These are phyloP conservation scores for Galeopsomyia nigrocyanea DNA, from an alignment of 2,888 invertebrate species.

Conservation along the genomic window DNA sequence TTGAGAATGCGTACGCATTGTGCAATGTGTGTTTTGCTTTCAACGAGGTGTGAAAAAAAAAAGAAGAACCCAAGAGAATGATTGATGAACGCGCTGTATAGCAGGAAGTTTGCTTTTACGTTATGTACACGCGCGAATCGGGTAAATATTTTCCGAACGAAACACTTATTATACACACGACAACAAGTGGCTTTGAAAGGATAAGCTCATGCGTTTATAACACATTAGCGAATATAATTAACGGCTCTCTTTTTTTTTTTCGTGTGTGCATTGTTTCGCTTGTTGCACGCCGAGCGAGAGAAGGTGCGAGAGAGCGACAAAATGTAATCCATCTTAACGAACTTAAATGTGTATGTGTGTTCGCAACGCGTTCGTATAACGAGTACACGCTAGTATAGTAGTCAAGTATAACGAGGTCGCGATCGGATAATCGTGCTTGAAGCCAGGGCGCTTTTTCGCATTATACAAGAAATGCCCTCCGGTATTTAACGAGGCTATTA, in stretches of 20 bases:
- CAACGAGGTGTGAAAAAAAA: no score
- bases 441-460: constrained; percentile 50
- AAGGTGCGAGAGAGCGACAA: constrained; percentile 1
- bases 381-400: constrained; percentile 45
- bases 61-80: no score
- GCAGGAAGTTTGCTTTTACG: no score
- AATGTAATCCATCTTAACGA: background rate
- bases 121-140: no score
- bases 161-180: no score
- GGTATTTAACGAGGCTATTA: constrained; percentile 58
- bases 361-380: constrained; percentile 30
- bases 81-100: no score
- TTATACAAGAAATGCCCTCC: constrained; percentile 51
- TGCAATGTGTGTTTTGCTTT: no score
- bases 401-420: constrained; percentile 50
- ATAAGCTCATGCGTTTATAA: no score
- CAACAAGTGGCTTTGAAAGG: no score
- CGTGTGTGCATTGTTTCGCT: constrained; percentile 7
- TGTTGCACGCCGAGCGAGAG: no score
- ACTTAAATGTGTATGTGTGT: background rate
- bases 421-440: constrained; percentile 49
- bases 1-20: background rate
- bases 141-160: no score
- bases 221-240: constrained; percentile 6
- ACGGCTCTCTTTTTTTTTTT: background rate